Percentiles rank a stretch among this genome's conserved stretches.
Conservation (phyloP, 2,888 invertebrate species). For the Machimus rusticus region DNA sequence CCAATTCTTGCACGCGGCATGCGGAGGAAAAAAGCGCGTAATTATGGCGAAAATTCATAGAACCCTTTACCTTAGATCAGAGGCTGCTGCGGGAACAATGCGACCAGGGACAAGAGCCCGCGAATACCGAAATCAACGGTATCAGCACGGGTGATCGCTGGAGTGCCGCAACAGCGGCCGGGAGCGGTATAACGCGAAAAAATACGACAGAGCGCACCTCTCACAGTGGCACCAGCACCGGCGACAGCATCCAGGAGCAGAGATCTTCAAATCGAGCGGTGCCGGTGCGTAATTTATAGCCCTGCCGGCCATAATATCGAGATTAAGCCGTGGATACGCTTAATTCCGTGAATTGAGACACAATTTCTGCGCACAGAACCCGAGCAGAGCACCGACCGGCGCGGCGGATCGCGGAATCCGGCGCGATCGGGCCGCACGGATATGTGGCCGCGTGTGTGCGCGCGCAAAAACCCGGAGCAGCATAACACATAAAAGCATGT, state of each 20-base stretch:
- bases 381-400: neutral
- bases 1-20: neutral
- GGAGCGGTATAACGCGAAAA: neutral
- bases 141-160: neutral
- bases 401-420: neutral
- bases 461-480: neutral
- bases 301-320: constrained; percentile 40
- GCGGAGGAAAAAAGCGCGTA: neutral
- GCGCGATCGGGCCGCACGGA: neutral
- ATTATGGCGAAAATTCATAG: neutral
- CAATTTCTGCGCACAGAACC: constrained; percentile 31
- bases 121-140: neutral
- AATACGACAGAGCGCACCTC: neutral
- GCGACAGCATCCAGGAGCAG: constrained; percentile 3
- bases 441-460: neutral
- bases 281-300: constrained; percentile 44
- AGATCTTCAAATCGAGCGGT: constrained; percentile 36
- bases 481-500: constrained; percentile 38
- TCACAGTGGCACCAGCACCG: constrained; percentile 12
- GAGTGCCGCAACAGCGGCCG: neutral
- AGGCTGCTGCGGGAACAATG: neutral
- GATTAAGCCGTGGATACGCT: constrained; percentile 40
- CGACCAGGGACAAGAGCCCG: neutral
- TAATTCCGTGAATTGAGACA: constrained; percentile 45
- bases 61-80: neutral